Percentiles rank a stretch among this genome's conserved stretches.
Evolutionary conservation across 2,113 vertebrate genomes (phyloP).

Genomic region (Balaeniceps rex): DNA sequence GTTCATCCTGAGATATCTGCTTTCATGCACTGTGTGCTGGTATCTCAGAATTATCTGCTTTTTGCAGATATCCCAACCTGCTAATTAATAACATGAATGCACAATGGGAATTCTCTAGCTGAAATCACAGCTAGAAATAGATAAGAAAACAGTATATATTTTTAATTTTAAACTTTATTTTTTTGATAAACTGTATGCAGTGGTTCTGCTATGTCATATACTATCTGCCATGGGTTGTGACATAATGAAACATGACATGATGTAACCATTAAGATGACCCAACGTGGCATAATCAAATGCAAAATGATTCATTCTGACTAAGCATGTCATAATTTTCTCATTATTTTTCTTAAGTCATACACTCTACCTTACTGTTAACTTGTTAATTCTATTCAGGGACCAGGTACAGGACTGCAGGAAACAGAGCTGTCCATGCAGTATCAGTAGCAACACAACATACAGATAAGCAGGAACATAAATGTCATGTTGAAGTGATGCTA

Average conservation of each 20-base stretch:
- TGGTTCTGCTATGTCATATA: background rate
- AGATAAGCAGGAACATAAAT: background rate
- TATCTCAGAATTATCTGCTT: conserved; percentile 55
- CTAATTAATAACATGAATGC: conserved; percentile 48
- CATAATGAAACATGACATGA: conserved; percentile 26
- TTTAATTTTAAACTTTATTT: background rate
- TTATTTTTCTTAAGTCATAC: background rate
- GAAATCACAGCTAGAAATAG: background rate
- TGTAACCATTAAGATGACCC: background rate
- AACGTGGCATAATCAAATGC: background rate
- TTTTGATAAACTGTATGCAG: background rate
- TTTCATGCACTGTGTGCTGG: background rate
- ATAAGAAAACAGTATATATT: background rate
- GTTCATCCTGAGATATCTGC: background rate
- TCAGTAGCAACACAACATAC: background rate
- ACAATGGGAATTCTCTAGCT: background rate
- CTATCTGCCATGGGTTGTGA: background rate
- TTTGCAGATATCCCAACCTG: conserved; percentile 33
- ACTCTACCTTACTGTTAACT: background rate
- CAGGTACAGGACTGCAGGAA: background rate
- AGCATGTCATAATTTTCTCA: background rate
- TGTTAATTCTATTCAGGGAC: background rate
- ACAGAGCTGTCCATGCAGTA: background rate
- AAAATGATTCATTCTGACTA: conserved; percentile 14
- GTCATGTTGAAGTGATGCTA: background rate